Conservation (phyloP, 2,888 invertebrate genomes). For the Phyllotreta striolata region DNA sequence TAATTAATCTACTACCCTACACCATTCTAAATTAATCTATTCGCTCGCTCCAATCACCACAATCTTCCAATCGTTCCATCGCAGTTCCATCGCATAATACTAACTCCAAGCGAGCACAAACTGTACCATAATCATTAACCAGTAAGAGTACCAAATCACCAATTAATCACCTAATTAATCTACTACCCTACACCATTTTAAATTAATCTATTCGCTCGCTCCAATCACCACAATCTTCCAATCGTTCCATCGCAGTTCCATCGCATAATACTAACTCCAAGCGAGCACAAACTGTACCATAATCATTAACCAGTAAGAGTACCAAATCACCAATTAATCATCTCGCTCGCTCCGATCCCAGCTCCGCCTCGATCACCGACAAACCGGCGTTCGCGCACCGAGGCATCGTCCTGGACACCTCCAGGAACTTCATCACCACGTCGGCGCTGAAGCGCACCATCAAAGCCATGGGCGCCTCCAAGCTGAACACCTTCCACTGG, state of each 20-base stretch:
- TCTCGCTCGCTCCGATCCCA: constrained; percentile 38
- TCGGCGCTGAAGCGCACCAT: constrained; percentile 77
- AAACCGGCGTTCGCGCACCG: constrained; percentile 87
- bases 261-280: background rate
- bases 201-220: no score
- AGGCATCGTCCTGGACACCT: constrained; percentile 78
- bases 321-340: no score
- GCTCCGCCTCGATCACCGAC: constrained; percentile 73
- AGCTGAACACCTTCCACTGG: constrained; percentile 95
- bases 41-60: no score
- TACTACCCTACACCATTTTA: no score
- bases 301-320: no score
- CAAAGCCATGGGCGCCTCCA: constrained; percentile 90
- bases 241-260: no score
- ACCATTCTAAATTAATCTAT: no score
- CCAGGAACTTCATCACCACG: constrained; percentile 84
- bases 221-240: no score
- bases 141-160: no score
- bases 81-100: background rate
- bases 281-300: background rate
- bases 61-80: no score
- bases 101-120: background rate
- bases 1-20: no score
- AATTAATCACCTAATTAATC: no score
- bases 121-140: background rate